phyloP scores from a whole-genome alignment of 2,888 invertebrate species.

The Tipula unca region DNA sequence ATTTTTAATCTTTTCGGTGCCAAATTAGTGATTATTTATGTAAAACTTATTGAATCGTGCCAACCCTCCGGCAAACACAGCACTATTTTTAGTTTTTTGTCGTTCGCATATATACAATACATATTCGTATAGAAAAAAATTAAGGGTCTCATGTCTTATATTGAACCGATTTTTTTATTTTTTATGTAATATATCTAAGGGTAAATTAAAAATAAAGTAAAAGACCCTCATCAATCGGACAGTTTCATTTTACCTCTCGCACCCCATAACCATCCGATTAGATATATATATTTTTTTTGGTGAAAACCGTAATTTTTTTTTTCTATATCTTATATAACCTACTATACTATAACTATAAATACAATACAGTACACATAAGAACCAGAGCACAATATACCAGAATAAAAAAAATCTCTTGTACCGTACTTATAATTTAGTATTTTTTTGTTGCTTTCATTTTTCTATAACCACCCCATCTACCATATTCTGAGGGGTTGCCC shows the following conservation, averaged over 20 bases:
- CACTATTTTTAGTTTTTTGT: neutral
- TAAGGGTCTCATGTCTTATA: neutral
- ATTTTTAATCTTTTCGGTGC: neutral
- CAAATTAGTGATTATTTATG: neutral
- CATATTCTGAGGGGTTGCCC: neutral
- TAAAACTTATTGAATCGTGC: neutral
- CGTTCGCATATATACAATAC: neutral
- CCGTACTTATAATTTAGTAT: neutral
- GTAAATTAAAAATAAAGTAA: conserved; percentile 17
- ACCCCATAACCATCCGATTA: conserved; percentile 8
- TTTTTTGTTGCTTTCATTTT: neutral
- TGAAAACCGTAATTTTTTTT: neutral
- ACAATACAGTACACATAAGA: neutral
- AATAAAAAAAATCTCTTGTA: neutral
- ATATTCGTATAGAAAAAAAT: neutral
- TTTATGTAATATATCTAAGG: neutral
- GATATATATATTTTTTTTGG: conserved; percentile 16
- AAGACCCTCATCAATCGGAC: conserved; percentile 24
- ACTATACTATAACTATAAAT: neutral
- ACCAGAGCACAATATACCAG: neutral
- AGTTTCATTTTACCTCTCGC: conserved; percentile 20
- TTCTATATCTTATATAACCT: neutral
- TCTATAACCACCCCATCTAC: neutral
- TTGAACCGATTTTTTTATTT: conserved; percentile 14
- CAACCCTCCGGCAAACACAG: neutral